Evolutionary conservation across 2,113 vertebrate genomes (phyloP).

Genomic region (Ciconia boyciana): DNA sequence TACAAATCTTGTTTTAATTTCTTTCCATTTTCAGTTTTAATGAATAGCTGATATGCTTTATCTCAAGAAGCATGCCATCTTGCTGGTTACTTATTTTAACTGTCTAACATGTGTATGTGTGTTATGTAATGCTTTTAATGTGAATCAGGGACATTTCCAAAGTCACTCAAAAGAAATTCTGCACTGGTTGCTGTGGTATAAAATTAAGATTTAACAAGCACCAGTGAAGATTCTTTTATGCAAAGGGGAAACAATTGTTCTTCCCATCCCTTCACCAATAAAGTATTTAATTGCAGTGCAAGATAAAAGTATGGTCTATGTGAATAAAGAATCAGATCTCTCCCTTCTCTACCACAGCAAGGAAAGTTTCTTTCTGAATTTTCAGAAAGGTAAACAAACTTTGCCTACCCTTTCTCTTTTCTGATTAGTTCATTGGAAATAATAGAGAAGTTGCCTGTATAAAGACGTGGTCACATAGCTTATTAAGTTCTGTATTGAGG

Average conservation of each 20-base stretch:
- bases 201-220: background rate
- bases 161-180: background rate
- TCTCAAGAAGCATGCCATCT: background rate
- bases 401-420: background rate
- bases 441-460: background rate
- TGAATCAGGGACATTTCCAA: background rate
- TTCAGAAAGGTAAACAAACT: background rate
- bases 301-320: background rate
- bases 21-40: background rate
- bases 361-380: background rate
- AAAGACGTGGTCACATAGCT: background rate
- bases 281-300: background rate
- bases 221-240: background rate
- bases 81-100: background rate
- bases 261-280: background rate
- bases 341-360: background rate
- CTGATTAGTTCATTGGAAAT: background rate
- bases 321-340: background rate
- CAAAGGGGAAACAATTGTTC: background rate
- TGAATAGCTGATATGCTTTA: background rate
- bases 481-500: background rate
- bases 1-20: background rate
- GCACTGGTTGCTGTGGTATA: background rate
- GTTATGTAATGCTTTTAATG: background rate
- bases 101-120: background rate